Evolutionary conservation across 2,888 invertebrate species (phyloP).

Genomic region (Luperina nickerlii): DNA sequence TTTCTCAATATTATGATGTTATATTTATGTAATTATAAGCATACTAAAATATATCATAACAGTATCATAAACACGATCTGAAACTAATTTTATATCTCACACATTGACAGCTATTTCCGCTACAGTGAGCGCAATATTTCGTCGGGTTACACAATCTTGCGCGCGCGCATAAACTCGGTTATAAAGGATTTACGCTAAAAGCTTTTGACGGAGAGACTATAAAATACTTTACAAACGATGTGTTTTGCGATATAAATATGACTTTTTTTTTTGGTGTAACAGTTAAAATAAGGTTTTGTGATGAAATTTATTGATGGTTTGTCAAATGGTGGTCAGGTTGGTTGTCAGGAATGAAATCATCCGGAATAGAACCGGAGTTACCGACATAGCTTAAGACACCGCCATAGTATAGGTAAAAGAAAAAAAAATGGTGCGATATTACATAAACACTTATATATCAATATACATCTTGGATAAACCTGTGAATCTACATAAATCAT

Average conservation of each 20-base stretch:
- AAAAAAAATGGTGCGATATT: too few species aligned
- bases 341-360: too few species aligned
- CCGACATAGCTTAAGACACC: too few species aligned
- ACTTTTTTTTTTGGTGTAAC: too few species aligned
- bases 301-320: too few species aligned
- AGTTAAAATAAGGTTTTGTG: not conserved
- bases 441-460: too few species aligned
- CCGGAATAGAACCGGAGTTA: too few species aligned
- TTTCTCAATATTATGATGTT: not conserved
- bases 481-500: too few species aligned
- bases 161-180: not conserved
- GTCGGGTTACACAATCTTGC: conserved; percentile 20
- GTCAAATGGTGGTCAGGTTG: too few species aligned
- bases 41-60: conserved; percentile 5
- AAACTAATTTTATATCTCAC: conserved; percentile 28
- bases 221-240: not conserved
- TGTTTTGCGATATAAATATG: conserved; percentile 20
- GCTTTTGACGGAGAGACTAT: conserved; percentile 9
- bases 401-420: too few species aligned
- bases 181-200: conserved; percentile 32
- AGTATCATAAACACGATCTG: conserved; percentile 10
- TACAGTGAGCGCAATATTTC: not conserved
- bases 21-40: not conserved
- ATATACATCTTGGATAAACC: too few species aligned
- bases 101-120: conserved; percentile 35